These are phyloP conservation scores for Desoria tigrina DNA, from an alignment of 2,888 invertebrate species.

Conservation along the genomic window DNA sequence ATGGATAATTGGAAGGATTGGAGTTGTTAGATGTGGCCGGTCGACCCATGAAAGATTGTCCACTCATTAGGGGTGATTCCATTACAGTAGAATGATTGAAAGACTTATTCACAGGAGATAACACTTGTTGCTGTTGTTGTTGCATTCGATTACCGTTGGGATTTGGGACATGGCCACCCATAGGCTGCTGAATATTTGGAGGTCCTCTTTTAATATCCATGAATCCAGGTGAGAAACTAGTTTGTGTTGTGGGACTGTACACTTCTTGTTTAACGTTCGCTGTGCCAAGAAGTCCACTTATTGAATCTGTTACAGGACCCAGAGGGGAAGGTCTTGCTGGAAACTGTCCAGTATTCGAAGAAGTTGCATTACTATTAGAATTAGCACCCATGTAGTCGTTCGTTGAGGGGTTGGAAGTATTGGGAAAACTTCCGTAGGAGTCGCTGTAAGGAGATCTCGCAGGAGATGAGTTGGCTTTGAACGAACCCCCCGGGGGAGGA, in stretches of 20 bases:
- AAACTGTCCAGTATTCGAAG: background rate
- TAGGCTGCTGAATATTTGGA: background rate
- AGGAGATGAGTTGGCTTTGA: conserved; percentile 46
- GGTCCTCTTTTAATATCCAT: conserved; percentile 27
- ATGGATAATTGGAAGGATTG: conserved; percentile 11
- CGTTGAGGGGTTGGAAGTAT: conserved; percentile 14
- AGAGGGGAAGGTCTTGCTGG: conserved; percentile 7
- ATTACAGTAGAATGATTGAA: conserved; percentile 43
- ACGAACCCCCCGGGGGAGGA: conserved; percentile 22
- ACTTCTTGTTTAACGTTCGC: conserved; percentile 16
- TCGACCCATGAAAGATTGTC: conserved; percentile 17
- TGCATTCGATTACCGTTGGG: conserved; percentile 3
- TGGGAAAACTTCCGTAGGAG: conserved; percentile 54
- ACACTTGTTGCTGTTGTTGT: conserved; percentile 16
- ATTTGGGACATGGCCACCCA: background rate
- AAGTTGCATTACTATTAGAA: background rate
- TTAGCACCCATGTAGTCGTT: conserved; percentile 16
- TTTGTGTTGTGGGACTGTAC: conserved; percentile 18
- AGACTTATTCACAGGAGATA: conserved; percentile 50
- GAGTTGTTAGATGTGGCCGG: conserved; percentile 10
- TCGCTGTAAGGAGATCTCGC: conserved; percentile 58
- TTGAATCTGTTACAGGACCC: background rate
- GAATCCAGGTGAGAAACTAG: conserved; percentile 35
- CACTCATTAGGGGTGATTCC: conserved; percentile 10
- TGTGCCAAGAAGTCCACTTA: background rate